Evolutionary conservation across 2,113 vertebrate genomes (phyloP).

Genomic region (Microcebus ravelobensis): DNA sequence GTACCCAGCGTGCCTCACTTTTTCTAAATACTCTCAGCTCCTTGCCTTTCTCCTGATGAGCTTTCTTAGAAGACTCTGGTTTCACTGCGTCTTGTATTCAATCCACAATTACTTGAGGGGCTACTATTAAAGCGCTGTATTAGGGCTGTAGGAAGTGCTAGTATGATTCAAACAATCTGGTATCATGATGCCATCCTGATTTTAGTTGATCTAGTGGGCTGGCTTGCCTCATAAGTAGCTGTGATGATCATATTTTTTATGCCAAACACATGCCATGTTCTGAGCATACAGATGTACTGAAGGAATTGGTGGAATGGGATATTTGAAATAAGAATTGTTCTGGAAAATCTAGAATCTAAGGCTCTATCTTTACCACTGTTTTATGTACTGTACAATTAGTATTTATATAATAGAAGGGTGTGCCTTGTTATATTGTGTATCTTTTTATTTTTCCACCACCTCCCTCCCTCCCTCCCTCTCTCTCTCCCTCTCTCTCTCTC

Average conservation of each 20-base stretch:
- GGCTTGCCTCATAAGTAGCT: constrained; percentile 8
- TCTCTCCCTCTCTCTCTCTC: not conserved
- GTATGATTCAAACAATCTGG: not conserved
- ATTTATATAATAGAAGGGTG: not conserved
- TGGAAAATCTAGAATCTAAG: constrained; percentile 3
- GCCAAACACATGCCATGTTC: not conserved
- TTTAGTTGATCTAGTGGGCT: constrained; percentile 16
- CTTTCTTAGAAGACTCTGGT: not conserved
- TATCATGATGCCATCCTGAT: not conserved
- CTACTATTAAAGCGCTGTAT: not conserved
- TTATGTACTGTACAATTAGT: not conserved
- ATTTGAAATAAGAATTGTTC: constrained; percentile 32
- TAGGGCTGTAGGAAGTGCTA: not conserved
- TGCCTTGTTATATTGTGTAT: not conserved
- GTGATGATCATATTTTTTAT: constrained; percentile 32
- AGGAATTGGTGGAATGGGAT: not conserved
- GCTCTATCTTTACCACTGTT: not conserved
- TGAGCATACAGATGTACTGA: not conserved
- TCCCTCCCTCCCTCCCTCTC: not conserved
- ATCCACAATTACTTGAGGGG: not conserved
- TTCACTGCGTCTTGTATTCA: not conserved
- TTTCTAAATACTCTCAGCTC: not conserved
- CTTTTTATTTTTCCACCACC: not conserved
- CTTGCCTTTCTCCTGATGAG: not conserved
- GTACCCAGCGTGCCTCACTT: not conserved